phyloP scores from a whole-genome alignment of 2,797 vertebrate genomes.

The Chaetodon trifasciatus region DNA sequence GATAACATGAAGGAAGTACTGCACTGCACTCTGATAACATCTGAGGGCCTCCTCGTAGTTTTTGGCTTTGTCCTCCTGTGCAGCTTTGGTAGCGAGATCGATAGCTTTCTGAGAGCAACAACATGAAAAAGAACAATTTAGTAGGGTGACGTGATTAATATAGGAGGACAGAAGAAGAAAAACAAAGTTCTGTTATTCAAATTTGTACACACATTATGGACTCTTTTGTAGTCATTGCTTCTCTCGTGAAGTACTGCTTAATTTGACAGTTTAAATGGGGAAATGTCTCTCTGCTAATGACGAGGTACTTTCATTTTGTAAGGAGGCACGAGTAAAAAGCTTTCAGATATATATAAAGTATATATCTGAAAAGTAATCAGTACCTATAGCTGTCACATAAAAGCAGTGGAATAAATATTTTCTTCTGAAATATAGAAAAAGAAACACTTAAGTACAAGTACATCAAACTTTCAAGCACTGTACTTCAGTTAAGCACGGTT shows the following conservation, averaged over 20 bases:
- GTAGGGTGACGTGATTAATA: no score
- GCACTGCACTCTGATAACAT: constrained; percentile 90
- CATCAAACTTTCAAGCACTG: not conserved
- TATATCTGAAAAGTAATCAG: not conserved
- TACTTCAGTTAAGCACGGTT: not conserved
- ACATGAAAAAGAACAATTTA: not conserved
- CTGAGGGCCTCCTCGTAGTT: constrained; percentile 94
- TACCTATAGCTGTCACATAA: not conserved
- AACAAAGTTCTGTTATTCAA: not conserved
- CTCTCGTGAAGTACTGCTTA: not conserved
- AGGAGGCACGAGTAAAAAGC: no score
- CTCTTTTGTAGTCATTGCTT: no score
- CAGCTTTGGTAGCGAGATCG: constrained; percentile 92
- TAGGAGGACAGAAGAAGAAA: not conserved
- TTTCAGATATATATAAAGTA: not conserved
- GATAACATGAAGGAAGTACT: constrained; percentile 94
- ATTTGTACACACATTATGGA: not conserved
- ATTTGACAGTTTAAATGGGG: not conserved
- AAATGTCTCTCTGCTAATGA: no score
- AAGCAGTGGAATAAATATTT: not conserved
- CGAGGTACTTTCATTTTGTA: no score
- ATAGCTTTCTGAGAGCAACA: constrained; percentile 91
- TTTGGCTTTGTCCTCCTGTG: constrained; percentile 94
- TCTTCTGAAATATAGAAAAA: not conserved
- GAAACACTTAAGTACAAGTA: no score